Evolutionary conservation across 2,113 vertebrate species (phyloP), one percentile per base, ranked within the genome.

Genomic region (Galeopterus variegatus): DNA sequence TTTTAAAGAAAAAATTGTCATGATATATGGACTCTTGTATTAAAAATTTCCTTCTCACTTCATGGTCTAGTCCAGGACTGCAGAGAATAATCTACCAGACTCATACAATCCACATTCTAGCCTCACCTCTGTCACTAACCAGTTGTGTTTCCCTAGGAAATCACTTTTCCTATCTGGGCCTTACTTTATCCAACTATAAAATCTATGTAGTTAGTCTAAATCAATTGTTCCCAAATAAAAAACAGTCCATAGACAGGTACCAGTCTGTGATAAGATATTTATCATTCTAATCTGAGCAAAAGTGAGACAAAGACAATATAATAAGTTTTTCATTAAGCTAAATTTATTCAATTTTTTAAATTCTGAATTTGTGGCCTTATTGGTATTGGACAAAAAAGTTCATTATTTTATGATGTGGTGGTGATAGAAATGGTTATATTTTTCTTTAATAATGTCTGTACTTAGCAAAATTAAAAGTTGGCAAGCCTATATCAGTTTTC

Each of bases 381-480:
- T 70, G 48, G 15, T 80, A 69, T 87, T 80, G 6, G n/a, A n/a
- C 36, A 70, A 26, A 86, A 73, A 88, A 81, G 11, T 23, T 2
- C 15, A 67, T 95, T 96, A 90, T 94, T 60, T 95, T 56, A 89
- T 90, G 28, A 84, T 87, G 72, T 10, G 10, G 21, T 64, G 5
- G 60, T 82, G 72, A 90, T 56, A 96, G 5, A 90, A 96, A 82
- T 93, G 14, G 19, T 82, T 86, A 48, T 28, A 50, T 52, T 93
- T 92, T 94, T 87, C 28, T 81, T 88, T 83, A 80, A 77, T 83
- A 82, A 89, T 52, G 8, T 56, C 73, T 94, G 31, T 45, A 79
- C 1, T 75, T 89, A 28, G 14, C 50, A 95, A 97, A 89, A 83
- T 90, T 90, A 33, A 62, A 97, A 62, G 18, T 82, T 83, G 56